Conservation (phyloP, 2,797 vertebrate species). For the Harpagifer antarcticus region DNA sequence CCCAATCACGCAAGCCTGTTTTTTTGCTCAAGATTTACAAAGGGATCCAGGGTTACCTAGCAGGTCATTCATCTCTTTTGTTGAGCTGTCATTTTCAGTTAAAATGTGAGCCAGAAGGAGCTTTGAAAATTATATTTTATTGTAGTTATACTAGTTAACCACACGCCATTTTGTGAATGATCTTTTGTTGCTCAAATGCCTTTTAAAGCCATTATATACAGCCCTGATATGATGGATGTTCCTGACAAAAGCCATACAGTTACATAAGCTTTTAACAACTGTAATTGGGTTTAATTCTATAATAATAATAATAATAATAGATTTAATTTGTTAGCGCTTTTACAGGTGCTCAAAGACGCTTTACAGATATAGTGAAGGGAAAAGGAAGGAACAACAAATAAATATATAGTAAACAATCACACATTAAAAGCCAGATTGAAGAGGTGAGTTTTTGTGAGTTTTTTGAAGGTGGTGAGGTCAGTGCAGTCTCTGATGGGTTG, state of each 20-base stretch:
- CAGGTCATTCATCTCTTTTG: conserved; percentile 22
- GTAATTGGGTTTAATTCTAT: not conserved
- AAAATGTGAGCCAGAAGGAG: not conserved
- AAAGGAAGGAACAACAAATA: too few relatives aligned
- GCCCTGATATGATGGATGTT: not conserved
- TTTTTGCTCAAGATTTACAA: not conserved
- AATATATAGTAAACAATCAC: too few relatives aligned
- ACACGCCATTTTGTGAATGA: not conserved
- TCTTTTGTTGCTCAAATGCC: not conserved
- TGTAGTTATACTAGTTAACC: not conserved
- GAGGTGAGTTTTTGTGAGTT: too few relatives aligned
- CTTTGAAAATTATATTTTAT: not conserved
- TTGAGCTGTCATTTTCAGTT: conserved; percentile 6
- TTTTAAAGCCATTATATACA: not conserved
- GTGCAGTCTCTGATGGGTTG: too few relatives aligned
- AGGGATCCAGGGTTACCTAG: not conserved
- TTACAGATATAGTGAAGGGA: too few relatives aligned
- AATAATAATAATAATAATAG: too few relatives aligned
- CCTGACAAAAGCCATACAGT: not conserved
- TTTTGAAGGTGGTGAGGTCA: too few relatives aligned
- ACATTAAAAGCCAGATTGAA: too few relatives aligned
- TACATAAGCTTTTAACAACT: not conserved
- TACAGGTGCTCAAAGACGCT: too few relatives aligned
- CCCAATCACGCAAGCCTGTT: conserved; percentile 14
- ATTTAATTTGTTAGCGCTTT: too few relatives aligned